Conservation (phyloP, 2,113 vertebrate genomes). For the Gracilinanus agilis region DNA sequence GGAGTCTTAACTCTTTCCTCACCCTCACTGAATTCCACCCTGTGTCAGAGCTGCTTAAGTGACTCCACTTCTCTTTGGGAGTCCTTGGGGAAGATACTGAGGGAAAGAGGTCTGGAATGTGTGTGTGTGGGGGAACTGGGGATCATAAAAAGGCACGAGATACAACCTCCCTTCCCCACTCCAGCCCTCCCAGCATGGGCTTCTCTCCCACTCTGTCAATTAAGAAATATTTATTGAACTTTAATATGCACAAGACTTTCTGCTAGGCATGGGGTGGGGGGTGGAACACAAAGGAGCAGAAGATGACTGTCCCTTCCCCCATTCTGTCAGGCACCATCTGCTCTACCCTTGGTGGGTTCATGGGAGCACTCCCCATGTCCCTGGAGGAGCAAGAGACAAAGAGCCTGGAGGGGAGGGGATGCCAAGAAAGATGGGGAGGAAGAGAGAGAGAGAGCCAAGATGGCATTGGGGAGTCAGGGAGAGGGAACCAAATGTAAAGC, state of each 20-base stretch:
- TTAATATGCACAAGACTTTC: slow-evolving; percentile 38
- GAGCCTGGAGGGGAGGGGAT: slow-evolving; percentile 20
- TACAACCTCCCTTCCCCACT: not conserved
- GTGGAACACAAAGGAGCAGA: not conserved
- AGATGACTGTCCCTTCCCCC: slow-evolving; percentile 11
- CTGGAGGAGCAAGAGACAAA: slow-evolving; percentile 61
- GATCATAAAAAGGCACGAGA: not conserved
- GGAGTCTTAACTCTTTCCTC: slow-evolving; percentile 78
- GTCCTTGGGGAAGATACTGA: not conserved
- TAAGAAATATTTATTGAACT: slow-evolving; percentile 48
- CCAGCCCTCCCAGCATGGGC: not conserved
- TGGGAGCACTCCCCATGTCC: slow-evolving; percentile 53
- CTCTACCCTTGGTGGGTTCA: slow-evolving; percentile 54
- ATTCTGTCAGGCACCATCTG: slow-evolving; percentile 65
- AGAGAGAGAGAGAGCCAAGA: not conserved
- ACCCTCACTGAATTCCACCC: slow-evolving; percentile 49
- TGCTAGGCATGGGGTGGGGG: not conserved
- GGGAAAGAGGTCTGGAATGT: not conserved
- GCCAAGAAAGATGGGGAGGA: not conserved
- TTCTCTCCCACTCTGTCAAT: slow-evolving; percentile 44
- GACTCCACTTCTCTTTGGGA: not conserved
- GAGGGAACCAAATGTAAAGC: not conserved
- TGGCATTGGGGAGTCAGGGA: not conserved
- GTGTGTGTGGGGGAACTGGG: not conserved
- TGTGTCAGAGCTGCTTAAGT: not conserved